A percentile compares a stretch with the other conserved stretches of the same genome.
Evolutionary conservation across 2,113 vertebrate genomes (phyloP).

Genomic region (Todiramphus chloris): DNA sequence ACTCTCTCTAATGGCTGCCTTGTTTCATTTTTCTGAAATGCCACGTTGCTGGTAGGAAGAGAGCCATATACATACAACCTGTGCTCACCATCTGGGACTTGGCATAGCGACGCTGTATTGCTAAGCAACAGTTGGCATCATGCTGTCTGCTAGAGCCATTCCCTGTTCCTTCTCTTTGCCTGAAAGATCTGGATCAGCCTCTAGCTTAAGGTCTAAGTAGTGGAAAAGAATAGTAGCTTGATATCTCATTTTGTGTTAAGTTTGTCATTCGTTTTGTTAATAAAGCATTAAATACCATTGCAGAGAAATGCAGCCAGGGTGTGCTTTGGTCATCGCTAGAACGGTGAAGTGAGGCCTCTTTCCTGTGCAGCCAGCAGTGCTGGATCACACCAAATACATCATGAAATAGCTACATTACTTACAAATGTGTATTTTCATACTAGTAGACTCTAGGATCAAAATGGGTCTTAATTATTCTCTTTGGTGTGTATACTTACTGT

Average conservation of each 20-base stretch:
- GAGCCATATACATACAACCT: not conserved
- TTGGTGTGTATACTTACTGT: not conserved
- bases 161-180: not conserved
- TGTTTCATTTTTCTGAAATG: constrained; percentile 24
- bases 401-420: fast-evolving
- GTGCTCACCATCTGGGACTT: constrained; percentile 26
- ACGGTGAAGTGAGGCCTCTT: not conserved
- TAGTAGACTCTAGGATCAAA: not conserved
- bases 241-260: not conserved
- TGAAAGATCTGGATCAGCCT: not conserved
- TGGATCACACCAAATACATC: not conserved
- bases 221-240: not conserved
- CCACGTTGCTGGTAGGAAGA: constrained; percentile 24
- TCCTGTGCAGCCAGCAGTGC: not conserved
- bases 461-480: not conserved
- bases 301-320: not conserved
- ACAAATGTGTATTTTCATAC: not conserved
- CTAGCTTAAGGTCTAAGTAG: not conserved
- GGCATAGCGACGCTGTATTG: not conserved
- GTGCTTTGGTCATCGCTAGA: not conserved
- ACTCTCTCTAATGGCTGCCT: not conserved
- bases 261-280: not conserved
- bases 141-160: not conserved
- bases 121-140: constrained; percentile 57
- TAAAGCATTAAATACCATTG: not conserved